Conservation (phyloP, 1,140 invertebrate species). For the Pseudomyrmex concolor region DNA sequence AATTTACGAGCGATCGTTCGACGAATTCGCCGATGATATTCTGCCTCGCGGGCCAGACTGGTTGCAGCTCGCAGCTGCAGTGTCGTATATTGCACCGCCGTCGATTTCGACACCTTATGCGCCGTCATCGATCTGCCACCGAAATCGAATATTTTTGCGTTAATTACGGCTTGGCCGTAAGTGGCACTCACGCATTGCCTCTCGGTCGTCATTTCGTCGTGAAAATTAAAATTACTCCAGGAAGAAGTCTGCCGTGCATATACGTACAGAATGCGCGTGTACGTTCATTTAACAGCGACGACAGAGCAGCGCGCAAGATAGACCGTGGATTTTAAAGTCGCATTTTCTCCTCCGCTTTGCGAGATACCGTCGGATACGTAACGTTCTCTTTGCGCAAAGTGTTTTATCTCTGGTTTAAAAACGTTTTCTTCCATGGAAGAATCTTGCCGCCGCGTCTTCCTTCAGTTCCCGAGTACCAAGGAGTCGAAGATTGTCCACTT, state of each 20-base stretch:
- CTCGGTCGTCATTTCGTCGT: not conserved
- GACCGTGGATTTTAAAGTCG: slow-evolving; percentile 2
- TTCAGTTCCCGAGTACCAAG: slow-evolving; percentile 33
- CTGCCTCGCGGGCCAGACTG: slow-evolving; percentile 69
- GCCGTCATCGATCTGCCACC: slow-evolving; percentile 29
- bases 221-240: slow-evolving; percentile 2
- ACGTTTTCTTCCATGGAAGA: slow-evolving; percentile 14
- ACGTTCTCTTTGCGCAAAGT: slow-evolving; percentile 13
- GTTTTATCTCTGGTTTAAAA: slow-evolving; percentile 51
- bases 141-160: slow-evolving; percentile 53
- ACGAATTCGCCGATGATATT: slow-evolving; percentile 77
- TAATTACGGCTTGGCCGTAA: slow-evolving; percentile 40
- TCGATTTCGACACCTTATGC: slow-evolving; percentile 71
- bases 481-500: slow-evolving; percentile 79
- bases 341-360: not conserved
- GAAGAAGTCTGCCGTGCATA: not conserved
- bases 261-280: not conserved
- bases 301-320: not conserved
- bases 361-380: slow-evolving; percentile 1
- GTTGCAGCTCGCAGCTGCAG: slow-evolving; percentile 56
- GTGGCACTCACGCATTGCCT: slow-evolving; percentile 7
- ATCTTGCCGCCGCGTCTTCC: slow-evolving; percentile 18
- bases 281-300: too few relatives aligned
- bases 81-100: slow-evolving; percentile 53
- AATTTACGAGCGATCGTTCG: slow-evolving; percentile 78